Evolutionary conservation across 2,888 invertebrate species (phyloP).

Genomic region (Synergus laeviventris): DNA sequence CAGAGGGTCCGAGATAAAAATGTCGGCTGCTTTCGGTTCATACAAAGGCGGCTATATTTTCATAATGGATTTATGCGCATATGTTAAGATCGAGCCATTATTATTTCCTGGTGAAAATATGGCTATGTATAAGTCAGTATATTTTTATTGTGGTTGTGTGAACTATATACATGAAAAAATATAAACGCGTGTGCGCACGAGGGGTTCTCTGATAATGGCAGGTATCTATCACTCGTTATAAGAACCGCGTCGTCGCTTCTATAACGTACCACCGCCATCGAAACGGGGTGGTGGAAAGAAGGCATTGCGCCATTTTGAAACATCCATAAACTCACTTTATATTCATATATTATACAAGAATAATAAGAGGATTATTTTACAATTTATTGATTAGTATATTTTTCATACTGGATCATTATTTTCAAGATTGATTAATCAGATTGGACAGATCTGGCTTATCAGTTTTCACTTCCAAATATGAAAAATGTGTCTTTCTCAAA

Average conservation of each 20-base stretch:
- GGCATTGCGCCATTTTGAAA: constrained; percentile 36
- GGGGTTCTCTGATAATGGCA: constrained; percentile 28
- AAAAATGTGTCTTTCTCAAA: no score
- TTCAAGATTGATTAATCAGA: no score
- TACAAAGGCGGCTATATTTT: constrained; percentile 70
- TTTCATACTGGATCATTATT: no score
- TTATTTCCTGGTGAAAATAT: constrained; percentile 60
- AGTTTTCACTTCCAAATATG: no score
- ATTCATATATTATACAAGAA: constrained; percentile 9
- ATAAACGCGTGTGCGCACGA: constrained; percentile 31
- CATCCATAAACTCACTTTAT: constrained; percentile 22
- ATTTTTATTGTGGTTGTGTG: constrained; percentile 7
- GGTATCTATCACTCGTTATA: constrained; percentile 38
- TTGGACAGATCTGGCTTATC: no score
- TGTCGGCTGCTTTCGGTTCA: constrained; percentile 52
- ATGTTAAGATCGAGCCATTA: constrained; percentile 72
- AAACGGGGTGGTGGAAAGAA: constrained; percentile 26
- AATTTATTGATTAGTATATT: no score
- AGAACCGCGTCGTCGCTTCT: constrained; percentile 10
- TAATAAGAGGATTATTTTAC: background rate
- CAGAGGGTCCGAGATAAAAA: constrained; percentile 56
- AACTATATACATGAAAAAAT: background rate
- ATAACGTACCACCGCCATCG: constrained; percentile 32
- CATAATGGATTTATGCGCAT: constrained; percentile 76
- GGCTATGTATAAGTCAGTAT: constrained; percentile 43